phyloP scores from a whole-genome alignment of 2,797 vertebrate genomes.

The Tiaroga cobitis region DNA sequence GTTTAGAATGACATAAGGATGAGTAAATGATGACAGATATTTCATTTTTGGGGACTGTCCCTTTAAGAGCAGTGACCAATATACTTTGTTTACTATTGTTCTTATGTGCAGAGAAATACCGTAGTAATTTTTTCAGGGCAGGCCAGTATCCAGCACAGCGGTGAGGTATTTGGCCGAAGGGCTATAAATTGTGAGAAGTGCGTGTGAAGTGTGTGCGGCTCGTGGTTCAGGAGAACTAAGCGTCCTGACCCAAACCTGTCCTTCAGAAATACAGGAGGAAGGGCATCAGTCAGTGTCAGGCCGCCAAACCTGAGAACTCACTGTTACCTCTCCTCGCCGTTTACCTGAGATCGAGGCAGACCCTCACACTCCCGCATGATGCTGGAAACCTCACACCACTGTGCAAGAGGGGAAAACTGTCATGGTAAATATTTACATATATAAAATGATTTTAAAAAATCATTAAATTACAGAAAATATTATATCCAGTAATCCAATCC shows the following conservation, averaged over 20 bases:
- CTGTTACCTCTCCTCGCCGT: constrained; percentile 4
- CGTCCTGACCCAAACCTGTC: constrained; percentile 30
- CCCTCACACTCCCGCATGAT: neutral
- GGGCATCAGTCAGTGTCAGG: neutral
- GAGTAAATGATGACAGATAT: neutral
- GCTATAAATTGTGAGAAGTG: constrained; percentile 69
- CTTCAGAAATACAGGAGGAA: neutral
- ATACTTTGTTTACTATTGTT: constrained; percentile 36
- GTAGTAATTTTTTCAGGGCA: constrained; percentile 71
- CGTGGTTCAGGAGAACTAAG: constrained; percentile 22
- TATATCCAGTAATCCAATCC: too few relatives aligned
- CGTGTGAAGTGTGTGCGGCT: constrained; percentile 59
- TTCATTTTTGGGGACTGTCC: neutral
- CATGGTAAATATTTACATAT: neutral
- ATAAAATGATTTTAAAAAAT: neutral
- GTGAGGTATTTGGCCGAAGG: constrained; percentile 75
- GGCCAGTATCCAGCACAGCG: constrained; percentile 67
- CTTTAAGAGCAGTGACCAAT: neutral
- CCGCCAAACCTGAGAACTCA: constrained; percentile 19
- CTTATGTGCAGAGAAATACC: neutral
- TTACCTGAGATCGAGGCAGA: constrained; percentile 12
- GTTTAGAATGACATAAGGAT: neutral
- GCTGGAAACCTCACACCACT: constrained; percentile 18
- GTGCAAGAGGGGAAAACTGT: neutral
- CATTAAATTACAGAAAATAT: neutral